Conservation (phyloP, 2,888 invertebrate species). For the Osedax frankpressi region DNA sequence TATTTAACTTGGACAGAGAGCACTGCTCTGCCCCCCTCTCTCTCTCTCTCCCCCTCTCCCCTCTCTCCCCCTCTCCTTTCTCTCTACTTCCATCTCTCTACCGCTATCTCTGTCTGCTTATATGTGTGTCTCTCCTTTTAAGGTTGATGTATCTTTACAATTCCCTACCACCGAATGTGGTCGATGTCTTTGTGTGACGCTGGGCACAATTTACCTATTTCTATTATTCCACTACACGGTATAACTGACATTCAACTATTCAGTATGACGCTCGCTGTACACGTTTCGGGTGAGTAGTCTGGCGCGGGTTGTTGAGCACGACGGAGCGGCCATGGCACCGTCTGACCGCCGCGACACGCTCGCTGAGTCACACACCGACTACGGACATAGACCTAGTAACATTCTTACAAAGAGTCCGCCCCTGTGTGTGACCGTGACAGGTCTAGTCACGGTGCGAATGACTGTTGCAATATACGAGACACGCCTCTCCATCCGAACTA, state of each 20-base stretch:
- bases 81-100: constrained; percentile 1
- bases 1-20: background rate
- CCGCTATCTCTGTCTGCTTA: background rate
- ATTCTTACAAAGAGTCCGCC: background rate
- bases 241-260: background rate
- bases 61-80: background rate
- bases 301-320: background rate
- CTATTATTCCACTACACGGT: background rate
- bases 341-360: background rate
- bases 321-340: background rate
- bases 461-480: constrained; percentile 1
- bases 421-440: background rate
- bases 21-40: background rate
- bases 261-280: background rate
- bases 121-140: background rate
- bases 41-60: background rate
- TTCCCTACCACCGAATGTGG: background rate
- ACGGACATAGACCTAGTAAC: background rate
- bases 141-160: background rate
- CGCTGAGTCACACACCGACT: background rate
- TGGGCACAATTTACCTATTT: background rate
- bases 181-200: background rate
- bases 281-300: background rate
- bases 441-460: constrained; percentile 4
- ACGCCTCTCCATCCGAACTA: background rate